These are phyloP conservation scores for Oligia latruncula DNA, from an alignment of 2,888 invertebrate genomes.

Conservation along the genomic window DNA sequence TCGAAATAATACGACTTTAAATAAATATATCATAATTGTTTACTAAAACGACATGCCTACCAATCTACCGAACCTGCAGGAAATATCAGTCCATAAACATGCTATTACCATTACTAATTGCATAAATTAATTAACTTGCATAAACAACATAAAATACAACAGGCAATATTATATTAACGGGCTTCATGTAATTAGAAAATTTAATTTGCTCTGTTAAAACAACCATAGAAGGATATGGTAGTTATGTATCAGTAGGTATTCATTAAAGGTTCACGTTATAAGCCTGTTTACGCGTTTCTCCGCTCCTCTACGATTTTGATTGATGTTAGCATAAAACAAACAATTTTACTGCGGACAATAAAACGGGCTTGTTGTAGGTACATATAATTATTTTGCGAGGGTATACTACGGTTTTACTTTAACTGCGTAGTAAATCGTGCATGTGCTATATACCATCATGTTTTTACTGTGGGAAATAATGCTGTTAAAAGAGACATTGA, in stretches of 20 bases:
- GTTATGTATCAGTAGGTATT: constrained; percentile 17
- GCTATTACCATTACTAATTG: constrained; percentile 45
- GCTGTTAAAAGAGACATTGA: constrained; percentile 70
- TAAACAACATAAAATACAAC: constrained; percentile 54
- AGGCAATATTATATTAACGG: constrained; percentile 40
- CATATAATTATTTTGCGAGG: constrained; percentile 73
- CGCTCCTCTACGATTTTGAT: constrained; percentile 61
- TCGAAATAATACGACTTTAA: neutral
- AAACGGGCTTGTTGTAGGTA: constrained; percentile 60
- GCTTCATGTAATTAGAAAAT: constrained; percentile 40
- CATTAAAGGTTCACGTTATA: constrained; percentile 12
- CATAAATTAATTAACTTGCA: constrained; percentile 40
- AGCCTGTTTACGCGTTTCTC: constrained; percentile 48
- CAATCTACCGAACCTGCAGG: constrained; percentile 42
- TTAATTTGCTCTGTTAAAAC: constrained; percentile 36
- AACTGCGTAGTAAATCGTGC: constrained; percentile 70
- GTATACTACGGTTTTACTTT: constrained; percentile 63
- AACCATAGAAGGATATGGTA: constrained; percentile 1
- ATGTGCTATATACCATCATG: constrained; percentile 54
- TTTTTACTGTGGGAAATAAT: constrained; percentile 74
- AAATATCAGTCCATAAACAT: constrained; percentile 41
- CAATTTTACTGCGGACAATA: constrained; percentile 74
- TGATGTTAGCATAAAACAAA: constrained; percentile 72
- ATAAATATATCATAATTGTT: constrained; percentile 20
- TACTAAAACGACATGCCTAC: constrained; percentile 1